Evolutionary conservation across 2,113 vertebrate species (phyloP).

Genomic region (Albula glossodonta): DNA sequence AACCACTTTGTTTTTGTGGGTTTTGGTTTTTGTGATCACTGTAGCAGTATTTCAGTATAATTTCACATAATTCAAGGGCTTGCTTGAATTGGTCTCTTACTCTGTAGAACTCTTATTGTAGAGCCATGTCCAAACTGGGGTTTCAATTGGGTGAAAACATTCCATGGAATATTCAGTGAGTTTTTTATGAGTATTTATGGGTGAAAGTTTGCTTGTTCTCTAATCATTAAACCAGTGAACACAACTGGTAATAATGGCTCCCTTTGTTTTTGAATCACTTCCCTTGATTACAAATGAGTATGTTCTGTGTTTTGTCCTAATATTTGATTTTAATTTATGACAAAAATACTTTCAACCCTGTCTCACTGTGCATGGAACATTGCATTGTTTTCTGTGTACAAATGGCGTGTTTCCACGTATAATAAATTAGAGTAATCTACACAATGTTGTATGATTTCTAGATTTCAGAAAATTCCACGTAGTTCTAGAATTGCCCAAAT

Average conservation of each 20-base stretch:
- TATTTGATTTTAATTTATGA: background rate
- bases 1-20: background rate
- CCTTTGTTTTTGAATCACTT: too few species aligned
- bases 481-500: background rate
- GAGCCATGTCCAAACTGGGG: background rate
- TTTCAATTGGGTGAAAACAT: background rate
- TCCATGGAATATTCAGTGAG: background rate
- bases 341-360: background rate
- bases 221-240: too few species aligned
- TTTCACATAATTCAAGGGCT: background rate
- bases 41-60: background rate
- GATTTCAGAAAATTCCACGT: background rate
- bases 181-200: background rate
- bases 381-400: too few species aligned
- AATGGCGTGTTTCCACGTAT: too few species aligned
- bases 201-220: background rate
- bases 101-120: background rate
- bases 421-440: too few species aligned
- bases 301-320: background rate
- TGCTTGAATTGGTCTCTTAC: background rate
- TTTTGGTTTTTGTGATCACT: background rate
- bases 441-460: background rate
- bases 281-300: too few species aligned
- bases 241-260: too few species aligned
- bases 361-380: too few species aligned